Evolutionary conservation across 2,113 vertebrate genomes (phyloP).

Genomic region (Nesoenas mayeri): DNA sequence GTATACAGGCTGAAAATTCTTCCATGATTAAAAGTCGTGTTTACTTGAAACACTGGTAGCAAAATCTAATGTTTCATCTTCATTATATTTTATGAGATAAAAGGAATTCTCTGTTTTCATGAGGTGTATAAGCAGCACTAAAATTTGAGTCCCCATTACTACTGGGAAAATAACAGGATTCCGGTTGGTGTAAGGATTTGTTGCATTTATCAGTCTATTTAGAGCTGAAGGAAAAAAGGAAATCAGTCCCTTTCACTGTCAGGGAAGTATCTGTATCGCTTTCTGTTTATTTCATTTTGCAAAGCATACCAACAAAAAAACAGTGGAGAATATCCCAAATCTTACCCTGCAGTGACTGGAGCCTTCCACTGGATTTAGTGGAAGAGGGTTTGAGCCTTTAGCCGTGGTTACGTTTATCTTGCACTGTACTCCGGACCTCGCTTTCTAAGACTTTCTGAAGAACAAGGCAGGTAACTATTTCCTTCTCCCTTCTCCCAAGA

Average conservation of each 20-base stretch:
- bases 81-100: not conserved
- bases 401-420: not conserved
- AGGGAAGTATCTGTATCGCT: not conserved
- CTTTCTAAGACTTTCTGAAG: not conserved
- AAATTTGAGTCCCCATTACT: not conserved
- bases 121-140: not conserved
- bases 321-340: not conserved
- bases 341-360: not conserved
- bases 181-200: not conserved
- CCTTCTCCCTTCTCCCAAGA: not conserved
- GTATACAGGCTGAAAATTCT: not conserved
- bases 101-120: not conserved
- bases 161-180: not conserved
- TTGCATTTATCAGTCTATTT: not conserved
- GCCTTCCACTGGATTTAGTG: not conserved
- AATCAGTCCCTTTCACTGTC: not conserved
- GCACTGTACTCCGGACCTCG: not conserved
- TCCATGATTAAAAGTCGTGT: not conserved
- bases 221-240: conserved; percentile 11
- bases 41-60: not conserved
- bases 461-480: conserved; percentile 15
- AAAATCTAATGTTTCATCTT: not conserved
- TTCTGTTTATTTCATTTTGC: conserved; percentile 30
- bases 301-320: not conserved
- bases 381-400: not conserved